Evolutionary conservation across 2,888 invertebrate species (phyloP), one percentile per base, ranked within the genome.

Genomic region (Lepidocyrtinus sp.): DNA sequence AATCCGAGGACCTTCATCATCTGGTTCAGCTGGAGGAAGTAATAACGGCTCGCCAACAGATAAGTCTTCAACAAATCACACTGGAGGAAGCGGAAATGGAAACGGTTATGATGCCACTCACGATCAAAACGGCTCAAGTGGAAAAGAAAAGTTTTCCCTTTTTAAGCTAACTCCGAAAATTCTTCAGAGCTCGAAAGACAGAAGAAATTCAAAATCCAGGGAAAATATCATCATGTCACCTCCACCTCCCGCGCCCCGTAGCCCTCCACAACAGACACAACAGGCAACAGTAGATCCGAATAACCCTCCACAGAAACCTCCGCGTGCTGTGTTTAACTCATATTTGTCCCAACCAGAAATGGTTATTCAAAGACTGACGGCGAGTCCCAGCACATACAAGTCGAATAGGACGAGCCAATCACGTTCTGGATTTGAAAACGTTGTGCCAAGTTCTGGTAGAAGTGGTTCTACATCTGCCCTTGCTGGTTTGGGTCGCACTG

Each of bases 1-100:
- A 87, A 93, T 94, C 45, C 68, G 82, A 15, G 77, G 78, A 0
- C 76, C 82, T 1, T 73, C 76, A 2, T 65, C 64, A 9, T 25
- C 45, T 19, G 46, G 63, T 1, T 12, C 65, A 0, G 55, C 24
- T 12, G 65, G 63, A 12, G 65, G 63, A 2, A 59, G 15, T 17
- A 55, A 25, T 55, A 25, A 36, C 21, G 68, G 67, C 22, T 46
- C 74, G 9, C 24, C 70, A 19, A 9, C 55, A n/a, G 36, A 36
- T 25, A 36, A 77, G 59, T 63, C 59, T 2, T 9, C 22, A n/a
- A 46, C 50, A 15, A 36, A 36, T 36, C 36, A 12, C 36, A 12
- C 36, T 24, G 19, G 55, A 2, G 7, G 17, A 27, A 71, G 36
- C 22, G 24, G 46, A 17, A 9, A 17, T 1, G 9, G 24, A 25